These are phyloP conservation scores for Zaprionus taronus DNA, from an alignment of 1,140 invertebrate genomes.

Conservation along the genomic window DNA sequence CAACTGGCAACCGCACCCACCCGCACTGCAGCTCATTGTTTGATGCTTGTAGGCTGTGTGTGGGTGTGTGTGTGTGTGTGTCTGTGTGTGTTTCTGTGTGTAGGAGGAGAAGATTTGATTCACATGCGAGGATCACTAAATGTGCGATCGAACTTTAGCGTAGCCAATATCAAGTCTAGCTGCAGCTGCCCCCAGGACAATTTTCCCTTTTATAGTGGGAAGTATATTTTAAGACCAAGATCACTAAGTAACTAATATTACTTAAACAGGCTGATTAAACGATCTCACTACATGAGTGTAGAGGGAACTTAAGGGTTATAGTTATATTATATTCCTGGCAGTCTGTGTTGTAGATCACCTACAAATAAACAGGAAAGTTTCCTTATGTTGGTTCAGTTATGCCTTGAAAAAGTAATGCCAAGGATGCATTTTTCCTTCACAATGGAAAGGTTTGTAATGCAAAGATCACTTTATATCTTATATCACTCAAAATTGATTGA, in stretches of 20 bases:
- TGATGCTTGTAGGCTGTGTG: conserved; percentile 52
- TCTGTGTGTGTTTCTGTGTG: conserved; percentile 29
- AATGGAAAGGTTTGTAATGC: too few relatives aligned
- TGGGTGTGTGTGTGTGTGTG: conserved; percentile 50
- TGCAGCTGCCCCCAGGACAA: conserved; percentile 28
- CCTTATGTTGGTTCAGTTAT: too few relatives aligned
- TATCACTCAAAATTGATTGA: too few relatives aligned
- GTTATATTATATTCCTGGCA: neutral
- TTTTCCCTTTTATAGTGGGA: conserved; percentile 1
- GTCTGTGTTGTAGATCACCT: too few relatives aligned
- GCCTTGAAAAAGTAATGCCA: neutral
- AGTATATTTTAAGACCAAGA: neutral
- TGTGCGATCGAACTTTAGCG: neutral
- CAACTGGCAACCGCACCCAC: conserved; percentile 41
- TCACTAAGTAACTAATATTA: neutral
- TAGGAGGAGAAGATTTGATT: conserved; percentile 33
- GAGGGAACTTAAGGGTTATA: neutral
- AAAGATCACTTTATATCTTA: too few relatives aligned
- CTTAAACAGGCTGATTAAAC: neutral
- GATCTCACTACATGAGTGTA: neutral
- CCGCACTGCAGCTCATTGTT: conserved; percentile 65
- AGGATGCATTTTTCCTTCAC: too few relatives aligned
- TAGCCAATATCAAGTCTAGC: conserved; percentile 33
- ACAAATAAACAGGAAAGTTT: too few relatives aligned
- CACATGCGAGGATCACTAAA: conserved; percentile 19